Conservation (phyloP, 2,113 vertebrate genomes). For the Tychaedon coryphoeus region DNA sequence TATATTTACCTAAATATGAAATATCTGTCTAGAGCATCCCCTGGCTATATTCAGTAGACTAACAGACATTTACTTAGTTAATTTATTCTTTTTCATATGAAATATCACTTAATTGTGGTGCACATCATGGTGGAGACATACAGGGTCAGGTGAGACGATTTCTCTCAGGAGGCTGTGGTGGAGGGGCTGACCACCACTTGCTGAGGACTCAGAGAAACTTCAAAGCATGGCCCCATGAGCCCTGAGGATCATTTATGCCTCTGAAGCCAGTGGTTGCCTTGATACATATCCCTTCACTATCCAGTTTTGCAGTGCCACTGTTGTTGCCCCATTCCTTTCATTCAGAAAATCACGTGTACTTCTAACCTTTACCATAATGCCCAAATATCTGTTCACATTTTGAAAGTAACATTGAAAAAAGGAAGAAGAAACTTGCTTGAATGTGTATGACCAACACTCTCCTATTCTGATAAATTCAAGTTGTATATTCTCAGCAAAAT, state of each 20-base stretch:
- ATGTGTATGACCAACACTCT: not conserved
- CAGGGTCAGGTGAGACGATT: not conserved
- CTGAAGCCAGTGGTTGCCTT: not conserved
- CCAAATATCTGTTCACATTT: not conserved
- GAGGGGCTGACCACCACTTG: not conserved
- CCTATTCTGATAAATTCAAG: not conserved
- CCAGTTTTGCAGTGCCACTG: not conserved
- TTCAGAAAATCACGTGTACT: not conserved
- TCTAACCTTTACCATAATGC: not conserved
- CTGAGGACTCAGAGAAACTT: not conserved
- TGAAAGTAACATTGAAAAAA: not conserved
- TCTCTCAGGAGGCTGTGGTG: not conserved
- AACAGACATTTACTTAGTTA: not conserved
- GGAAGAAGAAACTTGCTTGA: not conserved
- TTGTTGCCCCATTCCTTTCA: not conserved
- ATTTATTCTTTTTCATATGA: not conserved
- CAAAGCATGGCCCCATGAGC: fast-evolving
- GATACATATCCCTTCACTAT: not conserved
- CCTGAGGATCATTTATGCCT: not conserved
- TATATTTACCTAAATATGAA: not conserved
- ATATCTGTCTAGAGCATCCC: not conserved
- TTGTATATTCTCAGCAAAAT: not conserved
- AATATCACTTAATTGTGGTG: not conserved
- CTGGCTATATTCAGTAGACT: not conserved
- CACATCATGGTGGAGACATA: not conserved